Evolutionary conservation across 2,888 invertebrate species (phyloP).

Genomic region (Lapara coniferarum): DNA sequence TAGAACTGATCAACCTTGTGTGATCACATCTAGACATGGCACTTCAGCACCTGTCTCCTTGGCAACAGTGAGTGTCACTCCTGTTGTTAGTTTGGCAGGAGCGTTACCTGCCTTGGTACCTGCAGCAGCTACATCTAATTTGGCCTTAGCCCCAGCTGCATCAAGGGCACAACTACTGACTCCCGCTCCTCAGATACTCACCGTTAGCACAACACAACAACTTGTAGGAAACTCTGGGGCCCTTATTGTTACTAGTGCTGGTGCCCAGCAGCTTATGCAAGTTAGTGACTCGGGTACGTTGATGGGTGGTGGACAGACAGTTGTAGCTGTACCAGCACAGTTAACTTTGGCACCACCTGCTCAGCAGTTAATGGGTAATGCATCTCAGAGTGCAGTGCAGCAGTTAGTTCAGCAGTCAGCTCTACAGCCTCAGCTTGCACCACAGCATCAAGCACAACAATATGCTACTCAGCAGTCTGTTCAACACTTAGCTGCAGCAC

Average conservation of each 20-base stretch:
- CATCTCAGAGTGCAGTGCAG: constrained; percentile 71
- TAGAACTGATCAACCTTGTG: constrained; percentile 73
- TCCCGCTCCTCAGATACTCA: constrained; percentile 76
- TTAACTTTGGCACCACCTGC: constrained; percentile 69
- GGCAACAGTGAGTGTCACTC: constrained; percentile 79
- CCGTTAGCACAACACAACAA: constrained; percentile 79
- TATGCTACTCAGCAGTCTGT: constrained; percentile 72
- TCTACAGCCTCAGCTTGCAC: constrained; percentile 65
- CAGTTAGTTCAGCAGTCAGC: constrained; percentile 75
- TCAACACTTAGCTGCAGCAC: constrained; percentile 67
- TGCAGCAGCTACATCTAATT: constrained; percentile 67
- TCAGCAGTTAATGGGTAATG: constrained; percentile 73
- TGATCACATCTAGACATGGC: constrained; percentile 77
- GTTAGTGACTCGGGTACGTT: constrained; percentile 79
- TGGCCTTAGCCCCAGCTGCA: constrained; percentile 73
- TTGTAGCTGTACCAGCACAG: constrained; percentile 78
- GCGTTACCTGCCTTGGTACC: constrained; percentile 74
- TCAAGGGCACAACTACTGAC: constrained; percentile 75
- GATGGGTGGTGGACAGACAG: constrained; percentile 78
- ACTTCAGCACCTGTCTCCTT: constrained; percentile 76
- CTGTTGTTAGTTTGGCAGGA: constrained; percentile 75
- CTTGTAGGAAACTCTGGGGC: constrained; percentile 77
- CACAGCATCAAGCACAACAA: constrained; percentile 71
- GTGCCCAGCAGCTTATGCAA: constrained; percentile 79
- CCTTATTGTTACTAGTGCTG: constrained; percentile 78